Evolutionary conservation across 2,113 vertebrate species (phyloP), one percentile per base, ranked within the genome.

Genomic region (Perca fluviatilis): DNA sequence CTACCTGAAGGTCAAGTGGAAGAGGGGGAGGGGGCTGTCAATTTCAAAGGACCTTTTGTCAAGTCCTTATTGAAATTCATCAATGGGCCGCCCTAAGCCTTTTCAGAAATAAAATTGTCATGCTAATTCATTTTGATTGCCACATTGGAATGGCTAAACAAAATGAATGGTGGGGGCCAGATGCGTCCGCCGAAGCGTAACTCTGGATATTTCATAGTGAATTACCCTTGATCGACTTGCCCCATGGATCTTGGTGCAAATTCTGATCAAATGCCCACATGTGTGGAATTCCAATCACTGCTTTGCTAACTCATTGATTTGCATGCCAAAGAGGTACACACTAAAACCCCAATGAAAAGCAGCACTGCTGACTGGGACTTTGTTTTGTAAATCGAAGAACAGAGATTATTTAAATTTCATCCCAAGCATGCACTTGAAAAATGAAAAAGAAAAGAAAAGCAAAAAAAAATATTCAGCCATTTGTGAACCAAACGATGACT

Each of bases 71-170:
- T 94, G 88, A 93, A 95, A 95, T 95, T 93, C 89, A 93, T 92
- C 90, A 92, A 93, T 77, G 77, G 81, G 77, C 84, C 70, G 68
- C 89, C 80, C 80, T 88, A 85, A 93, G 92, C 86, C 92, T 91
- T 93, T 93, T 95, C 91, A 95, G 93, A 94, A 95, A 95, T 95
- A 92, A 92, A 94, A 96, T 96, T 95, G 95, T 96, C 95, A 95
- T 93, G 95, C 95, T 96, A 95, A 96, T 96, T 94, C 92, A 94
- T 93, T 95, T 94, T 95, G 95, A 96, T 96, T 95, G 94, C 91
- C 85, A 94, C 91, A 93, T 94, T 94, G 93, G 92, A 93, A 90
- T 81, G 89, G 94, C 94, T 95, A 94, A 96, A 96, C 95, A 95
- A 95, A 96, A 95, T 94, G 94, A 94, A 95, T 93, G 87, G 88